Conservation (phyloP, 1,140 invertebrate genomes). For the Eueides isabella region DNA sequence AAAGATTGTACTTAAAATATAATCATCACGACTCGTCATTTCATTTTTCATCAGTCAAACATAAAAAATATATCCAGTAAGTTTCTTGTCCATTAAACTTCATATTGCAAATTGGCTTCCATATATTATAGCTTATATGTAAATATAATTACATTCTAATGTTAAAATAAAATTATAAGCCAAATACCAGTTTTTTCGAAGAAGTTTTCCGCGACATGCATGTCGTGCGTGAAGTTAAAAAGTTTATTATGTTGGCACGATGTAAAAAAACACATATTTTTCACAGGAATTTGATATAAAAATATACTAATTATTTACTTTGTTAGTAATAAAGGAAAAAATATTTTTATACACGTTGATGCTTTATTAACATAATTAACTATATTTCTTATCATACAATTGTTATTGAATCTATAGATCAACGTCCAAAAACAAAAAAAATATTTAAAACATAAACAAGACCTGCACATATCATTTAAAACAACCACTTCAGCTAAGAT, state of each 20-base stretch:
- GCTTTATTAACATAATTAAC: neutral
- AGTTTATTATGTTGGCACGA: neutral
- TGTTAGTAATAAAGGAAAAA: neutral
- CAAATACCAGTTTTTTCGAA: too few species aligned
- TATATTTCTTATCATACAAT: neutral
- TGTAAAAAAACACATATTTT: neutral
- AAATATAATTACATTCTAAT: too few species aligned
- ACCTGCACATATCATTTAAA: neutral
- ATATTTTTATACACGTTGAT: neutral
- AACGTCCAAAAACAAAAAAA: neutral
- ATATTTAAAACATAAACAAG: neutral
- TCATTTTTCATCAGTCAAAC: too few species aligned
- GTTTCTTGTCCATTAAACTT: too few species aligned
- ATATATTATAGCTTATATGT: too few species aligned
- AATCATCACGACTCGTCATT: too few species aligned
- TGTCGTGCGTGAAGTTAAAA: neutral
- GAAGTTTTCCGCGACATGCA: too few species aligned
- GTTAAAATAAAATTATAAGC: too few species aligned
- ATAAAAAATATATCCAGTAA: too few species aligned
- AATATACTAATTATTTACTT: neutral
- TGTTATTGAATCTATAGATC: neutral
- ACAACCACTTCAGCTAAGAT: too few species aligned
- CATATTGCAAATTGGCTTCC: too few species aligned
- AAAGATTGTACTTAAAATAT: too few species aligned
- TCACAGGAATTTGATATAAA: neutral